Conservation (phyloP, 2,888 invertebrate species). For the Mythimna albipuncta region DNA sequence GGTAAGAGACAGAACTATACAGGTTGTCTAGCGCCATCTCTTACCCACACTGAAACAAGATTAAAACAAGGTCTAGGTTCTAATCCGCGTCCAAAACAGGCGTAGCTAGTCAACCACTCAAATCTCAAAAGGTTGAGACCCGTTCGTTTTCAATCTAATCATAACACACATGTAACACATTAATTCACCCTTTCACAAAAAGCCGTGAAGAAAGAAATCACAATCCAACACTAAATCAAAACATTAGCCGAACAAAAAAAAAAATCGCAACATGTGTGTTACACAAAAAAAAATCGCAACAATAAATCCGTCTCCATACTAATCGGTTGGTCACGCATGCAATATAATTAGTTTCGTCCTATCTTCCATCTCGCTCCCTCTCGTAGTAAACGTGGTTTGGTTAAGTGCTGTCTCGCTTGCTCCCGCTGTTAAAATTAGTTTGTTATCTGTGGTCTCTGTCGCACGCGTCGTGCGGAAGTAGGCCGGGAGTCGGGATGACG, state of each 20-base stretch:
- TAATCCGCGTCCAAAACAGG: no score
- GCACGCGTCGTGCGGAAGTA: conserved; percentile 54
- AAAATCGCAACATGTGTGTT: conserved; percentile 53
- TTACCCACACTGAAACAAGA: no score
- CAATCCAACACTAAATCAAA: conserved; percentile 40
- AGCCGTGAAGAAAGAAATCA: conserved; percentile 16
- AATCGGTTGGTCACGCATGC: conserved; percentile 56
- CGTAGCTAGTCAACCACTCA: neutral
- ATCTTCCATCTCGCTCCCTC: conserved; percentile 30
- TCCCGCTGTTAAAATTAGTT: conserved; percentile 48
- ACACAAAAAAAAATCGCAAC: conserved; percentile 23
- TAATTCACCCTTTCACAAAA: conserved; percentile 17
- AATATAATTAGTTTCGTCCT: conserved; percentile 54
- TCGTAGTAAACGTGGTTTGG: conserved; percentile 4
- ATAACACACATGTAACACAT: neutral
- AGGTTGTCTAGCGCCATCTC: no score
- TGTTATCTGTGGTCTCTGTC: conserved; percentile 62
- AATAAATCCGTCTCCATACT: conserved; percentile 62
- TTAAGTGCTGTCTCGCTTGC: conserved; percentile 8
- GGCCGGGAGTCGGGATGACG: conserved; percentile 57
- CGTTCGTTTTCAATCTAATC: neutral
- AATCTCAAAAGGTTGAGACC: no score
- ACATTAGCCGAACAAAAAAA: conserved; percentile 23
- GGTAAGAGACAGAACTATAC: no score
- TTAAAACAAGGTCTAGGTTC: no score